Evolutionary conservation across 2,113 vertebrate genomes (phyloP).

Genomic region (Pyrgilauda ruficollis): DNA sequence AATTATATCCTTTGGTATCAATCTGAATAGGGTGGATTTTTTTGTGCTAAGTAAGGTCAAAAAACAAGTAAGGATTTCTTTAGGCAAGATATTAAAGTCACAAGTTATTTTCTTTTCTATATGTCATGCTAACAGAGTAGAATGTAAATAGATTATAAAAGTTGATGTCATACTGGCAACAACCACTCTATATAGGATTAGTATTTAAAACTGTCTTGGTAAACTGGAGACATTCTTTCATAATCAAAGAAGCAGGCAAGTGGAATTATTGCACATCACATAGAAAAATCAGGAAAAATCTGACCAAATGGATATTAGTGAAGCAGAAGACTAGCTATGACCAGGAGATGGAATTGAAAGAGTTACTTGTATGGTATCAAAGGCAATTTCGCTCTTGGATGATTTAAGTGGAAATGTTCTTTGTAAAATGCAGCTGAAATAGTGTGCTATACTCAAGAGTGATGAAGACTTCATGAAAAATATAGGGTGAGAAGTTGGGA

Average conservation of each 20-base stretch:
- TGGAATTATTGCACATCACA: background rate
- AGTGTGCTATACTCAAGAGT: background rate
- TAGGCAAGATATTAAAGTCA: background rate
- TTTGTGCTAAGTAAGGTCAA: background rate
- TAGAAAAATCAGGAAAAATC: no score
- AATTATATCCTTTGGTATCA: background rate
- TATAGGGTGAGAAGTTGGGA: background rate
- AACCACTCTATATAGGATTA: background rate
- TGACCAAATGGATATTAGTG: background rate
- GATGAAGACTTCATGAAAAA: background rate
- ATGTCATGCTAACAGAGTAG: background rate
- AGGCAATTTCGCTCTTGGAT: background rate
- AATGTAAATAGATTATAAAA: background rate
- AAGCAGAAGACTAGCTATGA: background rate
- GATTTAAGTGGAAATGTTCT: background rate
- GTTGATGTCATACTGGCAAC: background rate
- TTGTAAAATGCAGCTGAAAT: background rate
- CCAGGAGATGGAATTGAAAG: background rate
- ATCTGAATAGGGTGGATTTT: background rate
- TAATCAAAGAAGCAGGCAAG: background rate
- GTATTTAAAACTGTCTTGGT: background rate
- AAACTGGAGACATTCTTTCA: background rate
- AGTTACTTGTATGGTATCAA: background rate
- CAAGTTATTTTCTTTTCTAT: background rate
- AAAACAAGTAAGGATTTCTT: background rate